Conservation (phyloP, 2,113 vertebrate genomes). For the Elephantulus edwardii region DNA sequence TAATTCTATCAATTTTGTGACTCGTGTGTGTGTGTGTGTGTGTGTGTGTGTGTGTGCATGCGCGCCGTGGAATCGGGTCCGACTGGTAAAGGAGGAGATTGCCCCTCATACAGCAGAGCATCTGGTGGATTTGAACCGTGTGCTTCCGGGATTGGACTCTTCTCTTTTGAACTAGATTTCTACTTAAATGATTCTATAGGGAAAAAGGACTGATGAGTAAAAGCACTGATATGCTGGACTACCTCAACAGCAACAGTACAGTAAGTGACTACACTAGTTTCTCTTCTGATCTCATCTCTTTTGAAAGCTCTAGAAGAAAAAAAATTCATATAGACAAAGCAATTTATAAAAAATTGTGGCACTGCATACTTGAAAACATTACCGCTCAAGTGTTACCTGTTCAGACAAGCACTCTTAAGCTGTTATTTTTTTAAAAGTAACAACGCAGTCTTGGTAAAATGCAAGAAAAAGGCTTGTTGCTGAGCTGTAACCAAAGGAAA, state of each 20-base stretch:
- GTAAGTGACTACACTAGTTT: background rate
- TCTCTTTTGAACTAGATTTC: conserved; percentile 40
- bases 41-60: too few species aligned
- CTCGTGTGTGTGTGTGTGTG: too few species aligned
- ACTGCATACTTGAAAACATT: conserved; percentile 45
- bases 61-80: too few species aligned
- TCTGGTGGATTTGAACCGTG: too few species aligned
- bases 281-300: background rate
- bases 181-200: background rate
- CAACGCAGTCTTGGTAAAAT: background rate
- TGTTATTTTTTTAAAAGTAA: conserved; percentile 48
- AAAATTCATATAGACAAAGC: background rate
- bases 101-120: too few species aligned
- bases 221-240: background rate
- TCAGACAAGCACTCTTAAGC: conserved; percentile 17
- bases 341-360: background rate
- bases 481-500: conserved; percentile 43
- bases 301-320: conserved; percentile 50
- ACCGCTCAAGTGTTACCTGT: conserved; percentile 46
- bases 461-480: conserved; percentile 37
- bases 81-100: too few species aligned
- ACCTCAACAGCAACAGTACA: background rate
- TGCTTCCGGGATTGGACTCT: too few species aligned
- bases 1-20: too few species aligned
- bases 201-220: background rate